Evolutionary conservation across 2,888 invertebrate species (phyloP).

Genomic region (Dinocampus coccinellae): DNA sequence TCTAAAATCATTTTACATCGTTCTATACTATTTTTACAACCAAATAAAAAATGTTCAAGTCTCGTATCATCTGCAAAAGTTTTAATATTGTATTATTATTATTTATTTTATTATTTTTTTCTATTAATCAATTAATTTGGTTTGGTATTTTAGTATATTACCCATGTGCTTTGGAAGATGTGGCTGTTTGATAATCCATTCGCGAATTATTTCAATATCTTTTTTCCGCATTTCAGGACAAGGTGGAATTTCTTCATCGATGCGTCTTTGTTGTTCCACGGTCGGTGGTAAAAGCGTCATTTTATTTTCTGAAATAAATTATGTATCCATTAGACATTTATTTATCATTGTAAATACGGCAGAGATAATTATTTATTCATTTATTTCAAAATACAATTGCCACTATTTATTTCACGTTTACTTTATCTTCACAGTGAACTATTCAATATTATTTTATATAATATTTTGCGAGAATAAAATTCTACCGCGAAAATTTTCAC

Average conservation of each 20-base stretch:
- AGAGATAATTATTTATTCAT: neutral
- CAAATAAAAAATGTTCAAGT: constrained; percentile 64
- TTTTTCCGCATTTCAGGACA: constrained; percentile 62
- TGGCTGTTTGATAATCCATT: constrained; percentile 66
- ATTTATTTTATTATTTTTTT: no score
- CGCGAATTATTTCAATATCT: constrained; percentile 59
- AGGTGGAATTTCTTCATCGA: constrained; percentile 61
- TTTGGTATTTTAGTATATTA: constrained; percentile 44
- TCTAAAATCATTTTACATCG: constrained; percentile 65
- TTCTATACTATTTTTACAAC: constrained; percentile 68
- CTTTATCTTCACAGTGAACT: no score
- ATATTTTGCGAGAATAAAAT: no score
- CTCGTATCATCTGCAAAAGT: constrained; percentile 59
- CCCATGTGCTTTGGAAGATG: constrained; percentile 67
- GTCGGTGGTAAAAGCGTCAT: constrained; percentile 66
- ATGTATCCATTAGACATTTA: neutral
- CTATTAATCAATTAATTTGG: no score
- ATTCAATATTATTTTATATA: no score
- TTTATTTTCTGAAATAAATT: constrained; percentile 20
- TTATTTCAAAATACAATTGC: neutral
- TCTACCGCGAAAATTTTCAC: no score
- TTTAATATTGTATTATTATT: constrained; percentile 1
- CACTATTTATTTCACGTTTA: neutral
- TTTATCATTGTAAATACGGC: neutral
- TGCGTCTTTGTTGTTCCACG: constrained; percentile 61